A percentile compares a stretch with the other conserved stretches of the same genome.
Conservation (phyloP, 2,888 invertebrate genomes). For the Thymelicus acteon region DNA sequence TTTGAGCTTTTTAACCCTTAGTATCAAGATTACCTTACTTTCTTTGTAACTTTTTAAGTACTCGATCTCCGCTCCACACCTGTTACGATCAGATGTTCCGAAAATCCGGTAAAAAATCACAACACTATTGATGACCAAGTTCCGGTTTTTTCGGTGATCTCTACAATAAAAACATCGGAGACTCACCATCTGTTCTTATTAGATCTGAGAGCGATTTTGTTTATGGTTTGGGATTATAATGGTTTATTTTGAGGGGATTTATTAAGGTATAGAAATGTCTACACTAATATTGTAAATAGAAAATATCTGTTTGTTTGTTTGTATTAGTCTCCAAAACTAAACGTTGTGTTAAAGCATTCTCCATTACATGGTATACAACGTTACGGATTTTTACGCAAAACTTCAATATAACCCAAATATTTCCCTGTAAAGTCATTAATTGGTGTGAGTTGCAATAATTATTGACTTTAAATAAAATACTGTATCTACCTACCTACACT, state of each 20-base stretch:
- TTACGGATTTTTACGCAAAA: too few relatives aligned
- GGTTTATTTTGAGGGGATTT: neutral
- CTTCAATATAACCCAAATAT: too few relatives aligned
- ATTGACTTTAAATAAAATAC: too few relatives aligned
- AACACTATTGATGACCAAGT: constrained; percentile 62
- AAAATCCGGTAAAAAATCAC: constrained; percentile 62
- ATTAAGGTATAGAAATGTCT: too few relatives aligned
- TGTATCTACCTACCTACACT: too few relatives aligned
- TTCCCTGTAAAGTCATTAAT: too few relatives aligned
- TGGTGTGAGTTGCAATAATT: too few relatives aligned
- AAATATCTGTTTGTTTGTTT: too few relatives aligned
- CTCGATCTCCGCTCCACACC: constrained; percentile 52
- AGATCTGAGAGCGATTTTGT: constrained; percentile 43
- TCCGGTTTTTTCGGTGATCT: constrained; percentile 59
- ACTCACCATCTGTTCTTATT: constrained; percentile 54
- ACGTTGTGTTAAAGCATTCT: too few relatives aligned
- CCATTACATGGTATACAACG: too few relatives aligned
- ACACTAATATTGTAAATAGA: too few relatives aligned
- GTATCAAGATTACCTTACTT: constrained; percentile 2
- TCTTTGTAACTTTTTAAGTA: constrained; percentile 21
- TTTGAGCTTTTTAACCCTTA: neutral
- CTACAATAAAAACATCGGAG: constrained; percentile 47
- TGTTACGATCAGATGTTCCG: constrained; percentile 64
- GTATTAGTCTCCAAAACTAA: too few relatives aligned
- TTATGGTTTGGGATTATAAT: constrained; percentile 24